phyloP scores from a whole-genome alignment of 2,888 invertebrate genomes.

The Scaptomyza parva region DNA sequence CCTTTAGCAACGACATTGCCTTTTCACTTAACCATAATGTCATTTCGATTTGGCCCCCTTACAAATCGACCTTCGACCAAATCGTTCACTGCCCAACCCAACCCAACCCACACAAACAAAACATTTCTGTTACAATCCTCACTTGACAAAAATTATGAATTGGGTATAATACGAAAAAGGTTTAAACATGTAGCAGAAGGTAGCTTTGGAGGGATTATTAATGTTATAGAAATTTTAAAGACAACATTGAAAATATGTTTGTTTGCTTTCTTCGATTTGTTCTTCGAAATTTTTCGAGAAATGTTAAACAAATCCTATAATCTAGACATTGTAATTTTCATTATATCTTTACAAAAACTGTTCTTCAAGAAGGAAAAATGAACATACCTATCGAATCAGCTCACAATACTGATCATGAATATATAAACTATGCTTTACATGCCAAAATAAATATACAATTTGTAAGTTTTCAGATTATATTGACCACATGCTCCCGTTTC shows the following conservation, averaged over 20 bases:
- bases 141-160: conserved; percentile 4
- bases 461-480: too few species aligned
- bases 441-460: too few species aligned
- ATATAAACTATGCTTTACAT: too few species aligned
- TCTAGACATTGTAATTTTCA: too few species aligned
- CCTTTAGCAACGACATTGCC: conserved; percentile 44
- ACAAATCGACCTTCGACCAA: conserved; percentile 40
- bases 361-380: too few species aligned
- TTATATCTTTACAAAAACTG: too few species aligned
- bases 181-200: neutral
- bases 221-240: neutral
- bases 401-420: too few species aligned
- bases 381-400: too few species aligned
- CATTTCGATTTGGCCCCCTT: conserved; percentile 62
- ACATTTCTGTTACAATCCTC: neutral
- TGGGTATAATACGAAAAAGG: conserved; percentile 8
- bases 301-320: too few species aligned
- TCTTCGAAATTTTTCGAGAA: too few species aligned
- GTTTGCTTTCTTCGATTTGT: too few species aligned
- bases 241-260: neutral
- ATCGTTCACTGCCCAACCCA: conserved; percentile 13
- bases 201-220: neutral
- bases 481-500: neutral
- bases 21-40: conserved; percentile 67
- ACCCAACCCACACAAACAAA: neutral